These are phyloP conservation scores for Leptodactylus fallax DNA, from an alignment of 2,797 vertebrate genomes.

Conservation along the genomic window DNA sequence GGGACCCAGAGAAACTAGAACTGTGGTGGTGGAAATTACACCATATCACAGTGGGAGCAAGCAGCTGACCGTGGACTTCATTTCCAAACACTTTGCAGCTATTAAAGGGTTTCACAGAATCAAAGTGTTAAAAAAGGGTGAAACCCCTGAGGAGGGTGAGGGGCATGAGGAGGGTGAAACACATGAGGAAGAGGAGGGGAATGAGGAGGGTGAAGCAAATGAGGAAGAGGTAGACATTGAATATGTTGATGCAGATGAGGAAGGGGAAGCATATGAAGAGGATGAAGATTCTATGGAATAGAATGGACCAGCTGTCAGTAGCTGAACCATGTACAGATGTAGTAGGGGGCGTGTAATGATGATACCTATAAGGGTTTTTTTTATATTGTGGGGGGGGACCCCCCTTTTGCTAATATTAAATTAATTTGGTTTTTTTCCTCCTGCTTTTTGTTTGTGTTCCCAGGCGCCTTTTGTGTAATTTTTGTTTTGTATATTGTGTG, in stretches of 20 bases:
- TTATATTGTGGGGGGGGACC: no score
- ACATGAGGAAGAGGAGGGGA: not conserved
- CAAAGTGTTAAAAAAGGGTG: slow-evolving; percentile 55
- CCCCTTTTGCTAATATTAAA: no score
- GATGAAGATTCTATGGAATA: not conserved
- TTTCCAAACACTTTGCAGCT: slow-evolving; percentile 74
- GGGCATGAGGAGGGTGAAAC: not conserved
- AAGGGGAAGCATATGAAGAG: no score
- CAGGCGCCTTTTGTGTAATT: no score
- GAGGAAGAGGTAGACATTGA: no score
- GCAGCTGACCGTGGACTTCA: slow-evolving; percentile 76
- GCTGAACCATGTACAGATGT: not conserved
- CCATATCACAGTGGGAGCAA: slow-evolving; percentile 73
- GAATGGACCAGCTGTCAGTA: not conserved
- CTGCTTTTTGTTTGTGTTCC: no score
- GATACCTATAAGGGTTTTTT: no score
- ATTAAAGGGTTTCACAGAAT: slow-evolving; percentile 76
- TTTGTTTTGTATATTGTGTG: no score
- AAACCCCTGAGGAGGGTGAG: not conserved
- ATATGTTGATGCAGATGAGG: no score
- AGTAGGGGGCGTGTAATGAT: not conserved
- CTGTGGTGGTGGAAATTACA: slow-evolving; percentile 69
- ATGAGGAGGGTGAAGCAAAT: not conserved
- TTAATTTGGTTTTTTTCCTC: no score
- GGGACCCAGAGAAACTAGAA: slow-evolving; percentile 71